These are phyloP conservation scores for Automeris io DNA, from an alignment of 2,888 invertebrate species.

Conservation along the genomic window DNA sequence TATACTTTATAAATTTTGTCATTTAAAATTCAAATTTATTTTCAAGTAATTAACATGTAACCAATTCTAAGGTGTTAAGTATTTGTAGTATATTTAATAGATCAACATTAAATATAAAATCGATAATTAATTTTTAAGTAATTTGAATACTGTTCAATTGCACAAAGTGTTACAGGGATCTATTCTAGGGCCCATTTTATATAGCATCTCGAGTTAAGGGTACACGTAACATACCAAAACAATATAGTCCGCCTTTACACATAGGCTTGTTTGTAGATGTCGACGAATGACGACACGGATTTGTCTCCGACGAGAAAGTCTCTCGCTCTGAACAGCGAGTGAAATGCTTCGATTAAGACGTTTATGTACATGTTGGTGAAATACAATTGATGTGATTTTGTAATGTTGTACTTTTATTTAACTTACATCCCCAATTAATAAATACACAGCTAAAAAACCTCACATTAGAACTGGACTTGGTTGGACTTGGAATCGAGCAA, in stretches of 20 bases:
- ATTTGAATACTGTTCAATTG: not conserved
- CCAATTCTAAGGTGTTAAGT: too few relatives aligned
- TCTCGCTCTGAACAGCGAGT: conserved; percentile 66
- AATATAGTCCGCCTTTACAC: conserved; percentile 66
- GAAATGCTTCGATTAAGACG: conserved; percentile 73
- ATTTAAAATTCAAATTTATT: too few relatives aligned
- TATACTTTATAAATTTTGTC: too few relatives aligned
- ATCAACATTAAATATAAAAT: too few relatives aligned
- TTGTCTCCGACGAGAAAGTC: conserved; percentile 56
- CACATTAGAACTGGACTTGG: too few relatives aligned
- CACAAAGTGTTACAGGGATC: conserved; percentile 7
- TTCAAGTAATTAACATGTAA: too few relatives aligned
- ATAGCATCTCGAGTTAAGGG: conserved; percentile 17
- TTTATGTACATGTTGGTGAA: conserved; percentile 76
- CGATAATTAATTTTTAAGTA: too few relatives aligned
- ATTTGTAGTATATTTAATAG: too few relatives aligned
- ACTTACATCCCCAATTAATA: conserved; percentile 2
- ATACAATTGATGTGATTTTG: conserved; percentile 77
- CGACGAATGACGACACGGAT: conserved; percentile 39
- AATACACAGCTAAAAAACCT: too few relatives aligned
- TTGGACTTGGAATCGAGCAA: too few relatives aligned
- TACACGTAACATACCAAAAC: conserved; percentile 49
- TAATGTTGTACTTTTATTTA: conserved; percentile 56
- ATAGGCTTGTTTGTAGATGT: conserved; percentile 67
- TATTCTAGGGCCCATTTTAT: conserved; percentile 14